Conservation (phyloP, 2,113 vertebrate genomes). For the Nannospalax galili region DNA sequence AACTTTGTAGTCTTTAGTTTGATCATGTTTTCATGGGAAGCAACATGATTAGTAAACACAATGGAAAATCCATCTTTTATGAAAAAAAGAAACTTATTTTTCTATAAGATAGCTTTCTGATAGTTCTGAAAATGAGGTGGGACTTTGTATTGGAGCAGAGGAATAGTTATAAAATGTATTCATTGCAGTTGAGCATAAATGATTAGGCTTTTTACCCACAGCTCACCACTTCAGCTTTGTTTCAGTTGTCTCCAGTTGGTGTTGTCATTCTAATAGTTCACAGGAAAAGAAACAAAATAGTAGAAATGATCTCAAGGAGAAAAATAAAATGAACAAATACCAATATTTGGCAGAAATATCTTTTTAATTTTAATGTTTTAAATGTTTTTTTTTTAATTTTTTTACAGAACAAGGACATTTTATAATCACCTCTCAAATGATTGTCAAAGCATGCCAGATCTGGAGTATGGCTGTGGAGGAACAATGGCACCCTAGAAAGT, state of each 20-base stretch:
- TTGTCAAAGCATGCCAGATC: not conserved
- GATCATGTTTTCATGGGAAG: not conserved
- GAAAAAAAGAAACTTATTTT: not conserved
- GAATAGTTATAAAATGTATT: not conserved
- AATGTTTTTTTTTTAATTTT: slow-evolving; percentile 25
- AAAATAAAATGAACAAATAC: not conserved
- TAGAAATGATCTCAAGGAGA: slow-evolving; percentile 13
- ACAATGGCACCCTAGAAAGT: not conserved
- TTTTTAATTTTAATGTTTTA: no score
- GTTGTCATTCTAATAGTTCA: not conserved
- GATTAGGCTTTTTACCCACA: not conserved
- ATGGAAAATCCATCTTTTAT: not conserved
- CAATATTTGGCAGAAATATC: not conserved
- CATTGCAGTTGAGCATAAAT: not conserved
- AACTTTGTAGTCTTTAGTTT: not conserved
- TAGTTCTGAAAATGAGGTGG: not conserved
- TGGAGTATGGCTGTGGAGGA: not conserved
- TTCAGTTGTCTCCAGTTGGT: not conserved
- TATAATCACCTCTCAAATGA: not conserved
- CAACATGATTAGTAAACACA: not conserved
- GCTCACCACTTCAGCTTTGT: slow-evolving; percentile 1
- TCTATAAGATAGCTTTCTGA: not conserved
- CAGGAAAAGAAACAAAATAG: slow-evolving; percentile 25
- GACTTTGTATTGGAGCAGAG: not conserved
- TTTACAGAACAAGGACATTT: not conserved